Evolutionary conservation across 2,797 vertebrate genomes (phyloP).

Genomic region (Schizopygopsis malacanthus): DNA sequence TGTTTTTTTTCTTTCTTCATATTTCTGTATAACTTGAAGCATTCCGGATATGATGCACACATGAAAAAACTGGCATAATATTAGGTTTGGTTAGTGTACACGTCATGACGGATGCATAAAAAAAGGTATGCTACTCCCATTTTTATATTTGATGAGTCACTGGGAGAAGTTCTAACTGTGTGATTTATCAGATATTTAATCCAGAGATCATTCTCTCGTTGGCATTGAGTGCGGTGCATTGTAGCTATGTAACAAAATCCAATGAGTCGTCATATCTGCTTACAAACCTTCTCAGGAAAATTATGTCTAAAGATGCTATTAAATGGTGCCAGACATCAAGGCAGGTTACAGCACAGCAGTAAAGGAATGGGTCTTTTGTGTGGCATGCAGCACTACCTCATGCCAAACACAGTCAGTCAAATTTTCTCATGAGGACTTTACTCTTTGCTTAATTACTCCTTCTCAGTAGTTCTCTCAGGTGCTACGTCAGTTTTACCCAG

Average conservation of each 20-base stretch:
- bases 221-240: slow-evolving; percentile 59
- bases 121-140: slow-evolving; percentile 30
- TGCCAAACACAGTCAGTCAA: slow-evolving; percentile 59
- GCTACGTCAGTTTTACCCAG: slow-evolving; percentile 69
- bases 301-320: slow-evolving; percentile 72
- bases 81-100: slow-evolving; percentile 8
- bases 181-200: slow-evolving; percentile 64
- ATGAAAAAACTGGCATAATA: background rate
- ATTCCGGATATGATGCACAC: slow-evolving; percentile 1
- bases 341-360: slow-evolving; percentile 65
- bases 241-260: slow-evolving; percentile 62
- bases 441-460: slow-evolving; percentile 62
- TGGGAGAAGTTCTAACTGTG: slow-evolving; percentile 56
- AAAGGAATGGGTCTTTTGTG: slow-evolving; percentile 55
- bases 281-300: slow-evolving; percentile 69
- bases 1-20: background rate
- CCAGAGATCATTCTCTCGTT: slow-evolving; percentile 58
- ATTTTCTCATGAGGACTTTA: slow-evolving; percentile 56
- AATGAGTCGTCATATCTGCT: slow-evolving; percentile 71
- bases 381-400: slow-evolving; percentile 40
- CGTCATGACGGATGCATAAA: background rate
- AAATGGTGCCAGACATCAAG: slow-evolving; percentile 71
- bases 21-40: background rate
- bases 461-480: slow-evolving; percentile 68
- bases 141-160: slow-evolving; percentile 50